These are phyloP conservation scores for Aphidius gifuensis DNA, from an alignment of 1,140 invertebrate species.

Conservation along the genomic window DNA sequence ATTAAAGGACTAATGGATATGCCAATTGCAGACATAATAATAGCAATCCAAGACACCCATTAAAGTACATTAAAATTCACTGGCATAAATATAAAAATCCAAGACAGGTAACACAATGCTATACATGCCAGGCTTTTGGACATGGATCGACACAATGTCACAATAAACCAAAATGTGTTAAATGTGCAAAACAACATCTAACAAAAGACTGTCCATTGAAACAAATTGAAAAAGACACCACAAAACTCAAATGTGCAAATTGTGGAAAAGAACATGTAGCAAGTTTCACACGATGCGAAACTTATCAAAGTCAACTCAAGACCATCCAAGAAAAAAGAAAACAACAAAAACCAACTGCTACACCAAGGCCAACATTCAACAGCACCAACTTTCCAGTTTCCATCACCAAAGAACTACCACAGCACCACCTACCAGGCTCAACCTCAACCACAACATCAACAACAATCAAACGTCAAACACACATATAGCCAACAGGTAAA, in stretches of 20 bases:
- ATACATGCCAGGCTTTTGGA: conserved; percentile 21
- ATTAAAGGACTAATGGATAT: no score
- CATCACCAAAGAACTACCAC: no score
- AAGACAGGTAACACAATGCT: conserved; percentile 25
- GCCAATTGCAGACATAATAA: no score
- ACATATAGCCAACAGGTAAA: no score
- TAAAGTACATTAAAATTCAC: background rate
- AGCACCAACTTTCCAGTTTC: no score
- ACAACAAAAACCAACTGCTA: background rate
- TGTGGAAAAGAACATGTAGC: conserved; percentile 19
- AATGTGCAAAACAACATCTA: conserved; percentile 18
- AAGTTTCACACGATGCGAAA: conserved; percentile 19
- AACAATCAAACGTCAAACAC: no score
- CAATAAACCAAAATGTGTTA: conserved; percentile 22
- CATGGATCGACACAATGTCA: conserved; percentile 20
- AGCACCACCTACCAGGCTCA: no score
- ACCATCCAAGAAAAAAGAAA: background rate
- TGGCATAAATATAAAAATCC: conserved; percentile 21
- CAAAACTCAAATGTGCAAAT: conserved; percentile 18
- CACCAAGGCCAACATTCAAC: background rate
- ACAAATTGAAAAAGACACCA: no score
- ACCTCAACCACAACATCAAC: no score
- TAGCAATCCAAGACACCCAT: no score
- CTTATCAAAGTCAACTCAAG: conserved; percentile 3
- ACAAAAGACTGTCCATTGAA: conserved; percentile 2